Evolutionary conservation across 2,113 vertebrate genomes (phyloP), one percentile per base, ranked within the genome.

Genomic region (Mastomys natalensis): DNA sequence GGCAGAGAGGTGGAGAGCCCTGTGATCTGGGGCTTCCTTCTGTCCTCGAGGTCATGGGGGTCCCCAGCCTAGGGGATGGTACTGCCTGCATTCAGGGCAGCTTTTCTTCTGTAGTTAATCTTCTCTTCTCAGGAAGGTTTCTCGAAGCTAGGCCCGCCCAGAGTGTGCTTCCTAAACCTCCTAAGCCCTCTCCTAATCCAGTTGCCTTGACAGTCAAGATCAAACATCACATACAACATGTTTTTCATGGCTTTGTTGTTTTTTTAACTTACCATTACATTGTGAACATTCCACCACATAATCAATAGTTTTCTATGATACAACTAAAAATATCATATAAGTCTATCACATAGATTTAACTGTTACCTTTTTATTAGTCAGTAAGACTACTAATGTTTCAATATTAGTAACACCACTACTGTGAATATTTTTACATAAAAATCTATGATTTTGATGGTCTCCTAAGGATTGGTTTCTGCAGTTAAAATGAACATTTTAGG

Each of bases 331-430:
- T 48, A n/a, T 60, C 53, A 76, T 72, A 37, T 62, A 45, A 37
- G 26, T 73, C 34, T 72, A 66, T 85, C n/a, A 62, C 7, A 43
- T 72, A 66, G n/a, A 85, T 91, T 60, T 93, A 94, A 40, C n/a
- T 82, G 9, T 87, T 92, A 7, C 12, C 66, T 31, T 90, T 91
- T 53, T 86, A 24, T 78, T 82, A 89, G 37, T 89, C 53, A 82
- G 7, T n/a, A 53, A 96, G 62, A 94, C 51, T 90, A 66, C 58
- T 93, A 93, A 62, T 81, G 87, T 80, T 91, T 89, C 7, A 66
- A 1, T 81, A 43, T 72, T 76, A 64, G 70, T 86, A 85, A 89
- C 55, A 70, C 40, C 34, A 64, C 22, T 87, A 5, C 66, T 78
- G 1, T 90, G 68, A 58, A 17, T 21, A 51, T 73, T 64, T n/a